These are phyloP conservation scores for Delichon dasypus DNA, from an alignment of 2,797 vertebrate genomes.

Conservation along the genomic window DNA sequence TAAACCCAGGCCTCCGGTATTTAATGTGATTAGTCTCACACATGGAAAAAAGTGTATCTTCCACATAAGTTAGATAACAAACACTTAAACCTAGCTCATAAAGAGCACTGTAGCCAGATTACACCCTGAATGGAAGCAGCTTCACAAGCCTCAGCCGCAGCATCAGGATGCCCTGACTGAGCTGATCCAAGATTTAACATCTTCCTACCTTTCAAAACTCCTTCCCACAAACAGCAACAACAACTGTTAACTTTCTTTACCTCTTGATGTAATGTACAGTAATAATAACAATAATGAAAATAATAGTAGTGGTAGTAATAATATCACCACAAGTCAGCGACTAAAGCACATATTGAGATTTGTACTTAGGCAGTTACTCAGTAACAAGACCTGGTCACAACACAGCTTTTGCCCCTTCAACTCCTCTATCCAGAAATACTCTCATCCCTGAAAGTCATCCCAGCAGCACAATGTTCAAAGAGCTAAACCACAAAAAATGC, in stretches of 20 bases:
- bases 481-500: not conserved
- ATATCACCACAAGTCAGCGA: not conserved
- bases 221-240: not conserved
- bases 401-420: not conserved
- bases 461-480: not conserved
- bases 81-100: not conserved
- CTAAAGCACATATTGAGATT: fast-evolving
- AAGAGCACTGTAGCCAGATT: not conserved
- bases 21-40: not conserved
- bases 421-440: not conserved
- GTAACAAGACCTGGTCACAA: not conserved
- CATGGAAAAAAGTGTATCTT: not conserved
- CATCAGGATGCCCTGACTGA: not conserved
- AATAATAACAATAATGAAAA: not conserved
- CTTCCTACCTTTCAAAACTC: not conserved
- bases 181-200: not conserved
- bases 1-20: not conserved
- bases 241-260: not conserved
- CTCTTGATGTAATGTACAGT: fast-evolving
- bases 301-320: not conserved
- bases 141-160: not conserved
- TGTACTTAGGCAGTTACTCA: not conserved
- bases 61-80: not conserved
- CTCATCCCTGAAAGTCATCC: fast-evolving
- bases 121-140: not conserved